Percentiles rank a stretch among this genome's conserved stretches.
Evolutionary conservation across 2,797 vertebrate species (phyloP).

Genomic region (Aeoliscus strigatus): DNA sequence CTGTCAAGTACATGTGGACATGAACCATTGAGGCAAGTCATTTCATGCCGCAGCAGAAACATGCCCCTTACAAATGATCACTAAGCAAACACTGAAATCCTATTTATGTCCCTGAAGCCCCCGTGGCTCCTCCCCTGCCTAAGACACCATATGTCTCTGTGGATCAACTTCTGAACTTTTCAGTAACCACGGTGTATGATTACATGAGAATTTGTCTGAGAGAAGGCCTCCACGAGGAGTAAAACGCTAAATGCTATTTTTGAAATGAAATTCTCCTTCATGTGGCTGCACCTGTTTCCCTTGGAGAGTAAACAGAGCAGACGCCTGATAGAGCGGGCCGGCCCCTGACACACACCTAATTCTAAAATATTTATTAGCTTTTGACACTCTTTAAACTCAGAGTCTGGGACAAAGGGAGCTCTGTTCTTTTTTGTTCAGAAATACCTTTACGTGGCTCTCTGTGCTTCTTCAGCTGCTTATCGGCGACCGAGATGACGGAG

Average conservation of each 20-base stretch:
- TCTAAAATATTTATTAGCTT: constrained; percentile 99
- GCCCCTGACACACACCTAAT: constrained; percentile 86
- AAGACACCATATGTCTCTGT: constrained; percentile 76
- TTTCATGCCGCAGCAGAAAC: constrained; percentile 35
- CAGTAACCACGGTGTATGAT: constrained; percentile 74
- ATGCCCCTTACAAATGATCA: constrained; percentile 42
- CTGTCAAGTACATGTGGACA: constrained; percentile 11
- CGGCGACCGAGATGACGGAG: constrained; percentile 42
- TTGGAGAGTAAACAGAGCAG: constrained; percentile 90
- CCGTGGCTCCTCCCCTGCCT: constrained; percentile 44
- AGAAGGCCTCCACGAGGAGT: constrained; percentile 73
- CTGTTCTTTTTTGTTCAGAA: constrained; percentile 68
- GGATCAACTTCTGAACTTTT: constrained; percentile 79
- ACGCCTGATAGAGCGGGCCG: constrained; percentile 83
- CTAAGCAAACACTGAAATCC: constrained; percentile 63
- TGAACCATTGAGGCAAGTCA: constrained; percentile 21
- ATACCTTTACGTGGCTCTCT: constrained; percentile 32
- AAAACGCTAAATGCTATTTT: constrained; percentile 86
- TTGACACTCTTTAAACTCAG: constrained; percentile 86
- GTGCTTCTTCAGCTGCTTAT: constrained; percentile 59
- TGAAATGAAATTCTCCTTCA: constrained; percentile 97
- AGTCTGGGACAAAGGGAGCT: constrained; percentile 85
- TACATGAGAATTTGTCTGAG: constrained; percentile 78
- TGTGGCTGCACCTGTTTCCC: constrained; percentile 93
- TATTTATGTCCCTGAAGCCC: constrained; percentile 49